Evolutionary conservation across 2,797 vertebrate species (phyloP).

Genomic region (Crenuchus spilurus): DNA sequence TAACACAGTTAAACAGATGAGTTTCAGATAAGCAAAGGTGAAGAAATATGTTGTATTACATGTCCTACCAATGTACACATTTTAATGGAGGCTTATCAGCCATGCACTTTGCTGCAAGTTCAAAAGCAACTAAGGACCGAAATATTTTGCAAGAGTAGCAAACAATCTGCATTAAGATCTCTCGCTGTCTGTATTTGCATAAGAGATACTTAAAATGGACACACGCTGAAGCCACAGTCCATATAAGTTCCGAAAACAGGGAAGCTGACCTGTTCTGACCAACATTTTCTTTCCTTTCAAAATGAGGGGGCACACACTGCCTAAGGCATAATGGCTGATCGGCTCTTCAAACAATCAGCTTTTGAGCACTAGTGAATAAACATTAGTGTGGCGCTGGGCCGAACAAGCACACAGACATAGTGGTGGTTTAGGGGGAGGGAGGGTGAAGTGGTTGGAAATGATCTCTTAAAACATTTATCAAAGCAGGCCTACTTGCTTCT

Average conservation of each 20-base stretch:
- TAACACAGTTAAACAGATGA: slow-evolving; percentile 13
- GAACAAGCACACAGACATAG: slow-evolving; percentile 79
- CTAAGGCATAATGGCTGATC: slow-evolving; percentile 81
- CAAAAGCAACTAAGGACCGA: neutral
- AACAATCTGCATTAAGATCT: neutral
- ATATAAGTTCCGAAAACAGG: slow-evolving; percentile 27
- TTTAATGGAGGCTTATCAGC: neutral
- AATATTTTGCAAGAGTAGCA: neutral
- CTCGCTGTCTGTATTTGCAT: neutral
- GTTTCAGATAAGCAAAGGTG: neutral
- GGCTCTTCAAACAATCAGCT: slow-evolving; percentile 80
- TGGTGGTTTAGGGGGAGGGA: slow-evolving; percentile 64
- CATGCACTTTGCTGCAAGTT: neutral
- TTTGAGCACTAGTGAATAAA: slow-evolving; percentile 86
- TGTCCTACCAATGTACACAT: neutral
- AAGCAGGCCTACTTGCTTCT: slow-evolving; percentile 75
- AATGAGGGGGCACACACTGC: slow-evolving; percentile 75
- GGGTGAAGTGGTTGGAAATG: slow-evolving; percentile 60
- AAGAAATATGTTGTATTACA: neutral
- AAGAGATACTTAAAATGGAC: slow-evolving; percentile 2
- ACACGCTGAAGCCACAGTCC: slow-evolving; percentile 1
- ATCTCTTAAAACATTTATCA: slow-evolving; percentile 79
- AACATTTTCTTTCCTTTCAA: slow-evolving; percentile 71
- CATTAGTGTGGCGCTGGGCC: slow-evolving; percentile 77
- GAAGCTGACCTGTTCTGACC: slow-evolving; percentile 65